Evolutionary conservation across 2,888 invertebrate species (phyloP).

Genomic region (Horisme vitalbata): DNA sequence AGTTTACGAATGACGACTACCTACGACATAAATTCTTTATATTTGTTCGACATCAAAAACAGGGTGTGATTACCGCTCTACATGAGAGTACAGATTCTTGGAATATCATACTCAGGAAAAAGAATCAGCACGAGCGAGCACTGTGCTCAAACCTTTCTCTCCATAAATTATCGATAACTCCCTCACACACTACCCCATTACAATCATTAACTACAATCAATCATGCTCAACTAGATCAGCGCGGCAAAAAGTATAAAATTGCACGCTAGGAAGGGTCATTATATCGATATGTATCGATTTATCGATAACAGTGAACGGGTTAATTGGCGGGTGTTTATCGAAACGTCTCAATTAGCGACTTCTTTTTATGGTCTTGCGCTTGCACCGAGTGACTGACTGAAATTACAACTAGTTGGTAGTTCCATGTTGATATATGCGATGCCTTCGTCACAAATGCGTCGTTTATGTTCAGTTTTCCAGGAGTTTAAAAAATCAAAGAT

Average conservation of each 20-base stretch:
- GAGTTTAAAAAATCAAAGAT: slow-evolving; percentile 13
- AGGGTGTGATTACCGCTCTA: too few species aligned
- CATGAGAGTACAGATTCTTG: too few species aligned
- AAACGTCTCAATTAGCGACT: slow-evolving; percentile 60
- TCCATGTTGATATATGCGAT: slow-evolving; percentile 42
- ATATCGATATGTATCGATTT: slow-evolving; percentile 31
- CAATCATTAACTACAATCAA: slow-evolving; percentile 37
- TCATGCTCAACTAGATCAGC: slow-evolving; percentile 50
- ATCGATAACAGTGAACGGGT: slow-evolving; percentile 38
- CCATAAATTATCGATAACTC: slow-evolving; percentile 23
- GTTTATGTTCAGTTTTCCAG: slow-evolving; percentile 22
- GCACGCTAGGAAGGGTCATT: slow-evolving; percentile 45
- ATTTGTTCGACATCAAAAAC: too few species aligned
- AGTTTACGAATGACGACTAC: too few species aligned
- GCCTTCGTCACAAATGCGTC: too few species aligned
- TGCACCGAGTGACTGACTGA: slow-evolving; percentile 25
- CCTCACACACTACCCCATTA: slow-evolving; percentile 24
- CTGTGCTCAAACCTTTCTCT: neutral
- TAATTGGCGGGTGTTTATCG: slow-evolving; percentile 56
- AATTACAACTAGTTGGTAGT: slow-evolving; percentile 36
- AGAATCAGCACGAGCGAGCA: neutral
- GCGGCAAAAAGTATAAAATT: slow-evolving; percentile 52
- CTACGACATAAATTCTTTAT: too few species aligned
- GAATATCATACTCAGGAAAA: neutral
- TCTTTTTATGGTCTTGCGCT: slow-evolving; percentile 28